A percentile compares a stretch with the other conserved stretches of the same genome.
phyloP scores from a whole-genome alignment of 2,888 invertebrate genomes.

The Liposcelis brunnea region DNA sequence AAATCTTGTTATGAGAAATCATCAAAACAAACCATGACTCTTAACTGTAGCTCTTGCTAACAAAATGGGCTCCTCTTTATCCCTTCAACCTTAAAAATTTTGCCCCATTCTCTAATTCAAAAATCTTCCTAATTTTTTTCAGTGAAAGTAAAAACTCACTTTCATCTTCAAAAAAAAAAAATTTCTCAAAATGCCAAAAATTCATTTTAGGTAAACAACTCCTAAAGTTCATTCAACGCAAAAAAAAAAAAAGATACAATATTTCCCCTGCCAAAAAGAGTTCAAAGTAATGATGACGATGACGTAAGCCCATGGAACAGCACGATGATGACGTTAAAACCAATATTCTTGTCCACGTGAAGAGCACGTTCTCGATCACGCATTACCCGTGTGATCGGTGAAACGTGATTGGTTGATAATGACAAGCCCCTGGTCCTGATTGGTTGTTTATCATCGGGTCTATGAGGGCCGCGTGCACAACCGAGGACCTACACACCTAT shows the following conservation, averaged over 20 bases:
- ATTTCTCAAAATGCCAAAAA: too few relatives aligned
- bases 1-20: too few relatives aligned
- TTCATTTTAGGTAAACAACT: too few relatives aligned
- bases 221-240: constrained; percentile 2
- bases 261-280: too few relatives aligned
- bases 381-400: constrained; percentile 51
- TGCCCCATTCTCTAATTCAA: too few relatives aligned
- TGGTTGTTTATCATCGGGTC: constrained; percentile 27
- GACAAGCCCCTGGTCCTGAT: constrained; percentile 55
- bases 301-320: too few relatives aligned
- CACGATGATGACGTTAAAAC: constrained; percentile 24
- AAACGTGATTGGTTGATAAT: constrained; percentile 37
- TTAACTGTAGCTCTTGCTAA: too few relatives aligned
- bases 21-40: too few relatives aligned
- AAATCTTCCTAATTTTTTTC: too few relatives aligned
- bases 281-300: constrained; percentile 10
- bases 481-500: constrained; percentile 2
- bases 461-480: constrained; percentile 4
- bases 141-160: too few relatives aligned
- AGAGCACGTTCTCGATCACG: constrained; percentile 61
- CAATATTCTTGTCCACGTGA: constrained; percentile 53
- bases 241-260: neutral
- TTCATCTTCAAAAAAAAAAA: constrained; percentile 9
- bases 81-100: too few relatives aligned
- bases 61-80: too few relatives aligned